Evolutionary conservation across 2,888 invertebrate species (phyloP), one percentile per base, ranked within the genome.

Genomic region (Tineola bisselliella): DNA sequence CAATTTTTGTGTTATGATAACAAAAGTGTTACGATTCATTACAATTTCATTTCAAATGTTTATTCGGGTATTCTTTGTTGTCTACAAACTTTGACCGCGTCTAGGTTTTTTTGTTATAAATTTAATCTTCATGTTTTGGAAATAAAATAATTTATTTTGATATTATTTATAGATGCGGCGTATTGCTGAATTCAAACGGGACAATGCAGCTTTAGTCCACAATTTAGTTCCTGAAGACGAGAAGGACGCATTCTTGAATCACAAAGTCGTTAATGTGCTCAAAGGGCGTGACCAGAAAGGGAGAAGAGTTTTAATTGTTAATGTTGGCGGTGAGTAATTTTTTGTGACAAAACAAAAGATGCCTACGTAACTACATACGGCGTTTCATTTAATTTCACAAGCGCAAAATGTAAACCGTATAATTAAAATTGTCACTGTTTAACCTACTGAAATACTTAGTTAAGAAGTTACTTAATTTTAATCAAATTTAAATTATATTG

Each of bases 261-360:
- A 92, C 73, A 90, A 91, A 66, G 90, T 94, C 0, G 92, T 93
- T 8, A 95, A 94, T 72, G 94, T 95, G 1, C 72, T 95, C 64
- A 92, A 90, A 67, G 89, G 91, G 62, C 88, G 92, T 48, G 95
- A 95, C 74, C 91, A 93, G 67, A 89, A 91, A 70, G 93, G 93
- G 18, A 88, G 95, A 63, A 89, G 95, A 63, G 90, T 94, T 0
- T 87, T 95, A 10, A 73, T 94, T 38, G 92, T 94, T 0, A 92
- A 90, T 70, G 89, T 89, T 64, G 95, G 95, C 74, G 90, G 91
- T 91, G 73, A 83, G 77, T 72, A 25, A n/a, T n/a, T n/a, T n/a
- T n/a, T n/a, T n/a, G n/a, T n/a, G n/a, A n/a, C n/a, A n/a, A n/a
- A n/a, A n/a, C n/a, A n/a, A n/a, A n/a, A n/a, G n/a, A n/a, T n/a